Evolutionary conservation across 2,888 invertebrate genomes (phyloP).

Genomic region (Choristoneura rosaceana): DNA sequence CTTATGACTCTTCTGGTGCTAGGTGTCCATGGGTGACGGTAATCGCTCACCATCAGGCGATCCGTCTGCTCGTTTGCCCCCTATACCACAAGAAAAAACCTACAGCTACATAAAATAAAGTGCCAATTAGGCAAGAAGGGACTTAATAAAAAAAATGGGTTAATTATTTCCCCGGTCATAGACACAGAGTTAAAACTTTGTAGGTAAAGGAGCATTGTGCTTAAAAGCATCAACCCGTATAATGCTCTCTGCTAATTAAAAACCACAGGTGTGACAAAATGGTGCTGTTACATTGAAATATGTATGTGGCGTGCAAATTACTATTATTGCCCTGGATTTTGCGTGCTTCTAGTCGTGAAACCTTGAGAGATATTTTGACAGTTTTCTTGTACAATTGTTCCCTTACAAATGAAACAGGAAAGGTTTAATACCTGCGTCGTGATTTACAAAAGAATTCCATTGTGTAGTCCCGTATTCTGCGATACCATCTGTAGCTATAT

Average conservation of each 20-base stretch:
- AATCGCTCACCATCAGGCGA: no score
- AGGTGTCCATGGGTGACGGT: no score
- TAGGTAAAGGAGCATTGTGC: background rate
- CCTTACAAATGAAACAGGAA: constrained; percentile 15
- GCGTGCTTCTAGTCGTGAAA: constrained; percentile 15
- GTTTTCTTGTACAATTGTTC: constrained; percentile 21
- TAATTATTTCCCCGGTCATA: background rate
- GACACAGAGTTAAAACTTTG: background rate
- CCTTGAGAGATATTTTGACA: constrained; percentile 9
- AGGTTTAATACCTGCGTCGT: background rate
- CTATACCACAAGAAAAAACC: no score
- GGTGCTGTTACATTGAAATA: constrained; percentile 9
- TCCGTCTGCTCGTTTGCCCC: no score
- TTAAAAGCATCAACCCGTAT: constrained; percentile 7
- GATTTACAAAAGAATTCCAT: constrained; percentile 23
- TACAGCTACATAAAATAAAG: no score
- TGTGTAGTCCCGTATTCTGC: background rate
- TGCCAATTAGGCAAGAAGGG: no score
- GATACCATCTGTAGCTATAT: background rate
- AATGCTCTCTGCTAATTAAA: constrained; percentile 22
- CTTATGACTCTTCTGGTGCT: no score
- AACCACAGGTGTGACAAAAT: constrained; percentile 30
- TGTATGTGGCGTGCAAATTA: constrained; percentile 28
- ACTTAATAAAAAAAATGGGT: no score
- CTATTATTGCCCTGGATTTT: constrained; percentile 8